These are phyloP conservation scores for Equus quagga DNA, from an alignment of 2,113 vertebrate genomes.

Conservation along the genomic window DNA sequence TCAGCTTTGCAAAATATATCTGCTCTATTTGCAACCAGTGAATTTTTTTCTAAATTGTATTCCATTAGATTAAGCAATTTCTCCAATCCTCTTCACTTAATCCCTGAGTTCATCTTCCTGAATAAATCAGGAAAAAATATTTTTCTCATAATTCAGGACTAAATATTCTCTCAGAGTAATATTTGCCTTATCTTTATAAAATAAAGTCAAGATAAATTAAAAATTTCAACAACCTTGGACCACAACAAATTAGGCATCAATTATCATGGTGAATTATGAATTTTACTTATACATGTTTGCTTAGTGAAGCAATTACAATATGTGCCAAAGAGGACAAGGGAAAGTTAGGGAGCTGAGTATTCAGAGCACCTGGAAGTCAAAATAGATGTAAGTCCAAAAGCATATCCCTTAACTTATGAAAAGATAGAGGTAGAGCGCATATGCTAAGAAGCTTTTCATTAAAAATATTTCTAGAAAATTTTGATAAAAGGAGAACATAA, in stretches of 20 bases:
- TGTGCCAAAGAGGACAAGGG: not conserved
- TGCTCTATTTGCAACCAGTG: not conserved
- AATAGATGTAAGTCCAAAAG: not conserved
- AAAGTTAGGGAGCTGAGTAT: not conserved
- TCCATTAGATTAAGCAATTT: not conserved
- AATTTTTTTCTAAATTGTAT: not conserved
- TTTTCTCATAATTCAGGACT: not conserved
- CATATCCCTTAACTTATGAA: not conserved
- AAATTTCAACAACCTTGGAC: not conserved
- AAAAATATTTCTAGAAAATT: slow-evolving; percentile 24
- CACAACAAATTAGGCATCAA: not conserved
- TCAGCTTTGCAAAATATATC: not conserved
- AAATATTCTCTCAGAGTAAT: not conserved
- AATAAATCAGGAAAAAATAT: not conserved
- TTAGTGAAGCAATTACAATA: not conserved
- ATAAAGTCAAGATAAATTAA: not conserved
- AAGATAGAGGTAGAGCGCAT: not conserved
- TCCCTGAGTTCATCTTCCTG: not conserved
- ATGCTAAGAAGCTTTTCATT: not conserved
- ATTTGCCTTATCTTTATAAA: not conserved
- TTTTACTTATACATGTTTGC: not conserved
- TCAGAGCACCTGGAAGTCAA: not conserved
- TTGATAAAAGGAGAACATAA: not conserved
- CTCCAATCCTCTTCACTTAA: not conserved
- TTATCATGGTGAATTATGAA: not conserved